Percentiles rank a stretch among this genome's conserved stretches.
Evolutionary conservation across 2,797 vertebrate species (phyloP).

Genomic region (Nothura maculosa): DNA sequence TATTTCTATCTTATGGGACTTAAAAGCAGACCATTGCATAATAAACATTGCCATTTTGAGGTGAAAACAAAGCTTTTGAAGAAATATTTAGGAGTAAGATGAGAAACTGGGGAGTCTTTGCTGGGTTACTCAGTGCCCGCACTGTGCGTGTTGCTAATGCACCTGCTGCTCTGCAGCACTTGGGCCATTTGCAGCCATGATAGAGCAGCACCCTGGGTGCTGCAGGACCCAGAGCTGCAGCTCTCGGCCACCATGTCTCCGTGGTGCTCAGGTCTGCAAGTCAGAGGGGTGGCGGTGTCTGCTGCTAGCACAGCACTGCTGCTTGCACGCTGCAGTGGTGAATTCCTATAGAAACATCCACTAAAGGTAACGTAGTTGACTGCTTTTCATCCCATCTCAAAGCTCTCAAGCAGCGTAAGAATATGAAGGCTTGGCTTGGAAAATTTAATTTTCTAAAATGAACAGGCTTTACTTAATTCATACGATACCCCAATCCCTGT

Average conservation of each 20-base stretch:
- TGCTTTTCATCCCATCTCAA: neutral
- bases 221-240: neutral
- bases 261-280: neutral
- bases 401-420: neutral
- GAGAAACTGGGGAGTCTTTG: neutral
- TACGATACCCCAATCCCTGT: neutral
- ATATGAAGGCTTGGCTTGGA: conserved; percentile 1
- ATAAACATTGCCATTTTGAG: neutral
- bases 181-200: fast-evolving
- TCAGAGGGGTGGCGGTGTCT: neutral
- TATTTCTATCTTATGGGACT: neutral
- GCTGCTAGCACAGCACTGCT: neutral
- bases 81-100: neutral
- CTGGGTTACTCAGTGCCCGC: neutral
- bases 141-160: fast-evolving
- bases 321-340: neutral
- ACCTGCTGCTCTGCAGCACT: neutral
- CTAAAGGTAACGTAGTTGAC: neutral
- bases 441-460: conserved; percentile 19
- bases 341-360: conserved; percentile 14
- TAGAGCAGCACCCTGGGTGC: fast-evolving
- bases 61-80: neutral
- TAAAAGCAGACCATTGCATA: neutral
- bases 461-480: conserved; percentile 24
- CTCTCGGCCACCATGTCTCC: neutral